A percentile compares a stretch with the other conserved stretches of the same genome.
Conservation (phyloP, 2,888 invertebrate species). For the Drosophila atroscutellata region DNA sequence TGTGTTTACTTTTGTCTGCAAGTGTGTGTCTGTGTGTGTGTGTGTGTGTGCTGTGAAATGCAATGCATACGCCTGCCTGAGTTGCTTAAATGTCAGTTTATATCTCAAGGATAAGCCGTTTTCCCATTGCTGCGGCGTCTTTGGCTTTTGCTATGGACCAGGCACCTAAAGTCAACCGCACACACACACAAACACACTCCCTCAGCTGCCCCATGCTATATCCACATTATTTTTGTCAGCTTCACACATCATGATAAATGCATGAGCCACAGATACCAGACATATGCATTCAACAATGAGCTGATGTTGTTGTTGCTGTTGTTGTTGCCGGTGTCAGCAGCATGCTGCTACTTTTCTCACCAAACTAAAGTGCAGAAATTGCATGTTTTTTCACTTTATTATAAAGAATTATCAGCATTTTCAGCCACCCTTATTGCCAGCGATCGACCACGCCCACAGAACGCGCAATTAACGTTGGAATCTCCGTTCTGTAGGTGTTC, state of each 20-base stretch:
- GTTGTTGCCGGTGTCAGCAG: conserved; percentile 8
- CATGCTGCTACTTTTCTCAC: conserved; percentile 20
- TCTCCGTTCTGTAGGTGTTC: neutral
- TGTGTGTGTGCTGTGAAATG: conserved; percentile 32
- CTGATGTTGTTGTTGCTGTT: conserved; percentile 4
- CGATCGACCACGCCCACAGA: conserved; percentile 22
- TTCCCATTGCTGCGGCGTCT: conserved; percentile 66
- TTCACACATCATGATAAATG: conserved; percentile 65
- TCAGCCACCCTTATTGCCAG: conserved; percentile 2
- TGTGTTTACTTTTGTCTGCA: conserved; percentile 57
- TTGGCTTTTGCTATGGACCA: conserved; percentile 43
- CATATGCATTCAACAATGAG: conserved; percentile 34
- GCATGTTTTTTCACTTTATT: conserved; percentile 33
- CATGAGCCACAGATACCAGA: conserved; percentile 40
- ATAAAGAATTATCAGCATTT: conserved; percentile 32
- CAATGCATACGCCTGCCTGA: conserved; percentile 73
- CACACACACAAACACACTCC: conserved; percentile 3
- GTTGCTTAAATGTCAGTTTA: conserved; percentile 81
- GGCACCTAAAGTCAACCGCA: conserved; percentile 22
- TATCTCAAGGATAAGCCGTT: conserved; percentile 81
- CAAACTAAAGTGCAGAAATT: conserved; percentile 31
- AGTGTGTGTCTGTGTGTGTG: conserved; percentile 23
- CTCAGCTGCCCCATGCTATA: conserved; percentile 16
- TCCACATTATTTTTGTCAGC: conserved; percentile 55
- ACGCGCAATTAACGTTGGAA: conserved; percentile 28